phyloP scores from a whole-genome alignment of 2,113 vertebrate genomes.

The Sceloporus tristichus region DNA sequence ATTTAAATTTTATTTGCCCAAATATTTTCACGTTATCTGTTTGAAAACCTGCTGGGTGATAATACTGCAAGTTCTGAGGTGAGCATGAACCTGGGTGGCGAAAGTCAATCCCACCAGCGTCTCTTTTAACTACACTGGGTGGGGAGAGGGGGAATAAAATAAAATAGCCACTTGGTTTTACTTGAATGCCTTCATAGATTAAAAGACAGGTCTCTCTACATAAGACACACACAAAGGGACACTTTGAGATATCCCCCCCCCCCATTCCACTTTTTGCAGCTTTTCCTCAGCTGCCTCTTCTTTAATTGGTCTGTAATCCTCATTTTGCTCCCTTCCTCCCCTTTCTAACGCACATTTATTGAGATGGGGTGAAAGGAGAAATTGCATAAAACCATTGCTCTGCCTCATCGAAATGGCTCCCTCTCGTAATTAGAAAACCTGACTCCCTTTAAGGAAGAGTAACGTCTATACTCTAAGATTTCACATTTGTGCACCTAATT shows the following conservation, averaged over 20 bases:
- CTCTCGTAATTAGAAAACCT: constrained; percentile 76
- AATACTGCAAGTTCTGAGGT: rapidly evolving
- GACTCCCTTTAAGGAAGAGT: constrained; percentile 65
- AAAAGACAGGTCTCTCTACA: constrained; percentile 7
- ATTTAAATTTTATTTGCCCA: neutral
- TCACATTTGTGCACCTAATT: constrained; percentile 73
- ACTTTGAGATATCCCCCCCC: neutral
- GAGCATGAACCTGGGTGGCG: neutral
- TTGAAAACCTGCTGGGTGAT: neutral
- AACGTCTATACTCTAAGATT: constrained; percentile 61
- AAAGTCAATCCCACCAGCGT: constrained; percentile 26
- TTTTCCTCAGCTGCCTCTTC: constrained; percentile 46
- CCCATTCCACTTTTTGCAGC: neutral
- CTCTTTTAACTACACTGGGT: constrained; percentile 18
- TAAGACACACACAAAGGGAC: neutral
- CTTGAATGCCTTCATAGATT: neutral
- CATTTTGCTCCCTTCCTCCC: constrained; percentile 11
- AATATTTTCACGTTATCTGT: neutral
- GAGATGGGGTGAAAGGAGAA: constrained; percentile 47
- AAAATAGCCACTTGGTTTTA: constrained; percentile 23
- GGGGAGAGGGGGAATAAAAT: constrained; percentile 29
- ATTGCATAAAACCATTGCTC: constrained; percentile 47
- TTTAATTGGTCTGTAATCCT: constrained; percentile 52
- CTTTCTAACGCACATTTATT: constrained; percentile 44
- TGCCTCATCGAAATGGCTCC: constrained; percentile 57